Conservation (phyloP, 1,140 invertebrate genomes). For the Neelides sp. region DNA sequence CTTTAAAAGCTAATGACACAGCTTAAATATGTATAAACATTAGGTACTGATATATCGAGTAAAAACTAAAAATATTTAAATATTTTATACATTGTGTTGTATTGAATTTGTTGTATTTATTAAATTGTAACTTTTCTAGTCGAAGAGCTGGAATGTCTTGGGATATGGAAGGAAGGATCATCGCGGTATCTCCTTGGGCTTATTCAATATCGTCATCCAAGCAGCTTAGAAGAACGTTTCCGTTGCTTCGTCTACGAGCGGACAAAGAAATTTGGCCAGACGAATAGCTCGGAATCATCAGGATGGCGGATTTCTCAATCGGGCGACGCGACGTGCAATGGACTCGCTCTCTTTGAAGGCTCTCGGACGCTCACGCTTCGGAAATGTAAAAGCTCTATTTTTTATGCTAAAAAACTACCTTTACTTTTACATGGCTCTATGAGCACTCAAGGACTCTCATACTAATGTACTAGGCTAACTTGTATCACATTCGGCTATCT, state of each 20-base stretch:
- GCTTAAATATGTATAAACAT: no score
- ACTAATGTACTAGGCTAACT: no score
- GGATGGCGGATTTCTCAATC: constrained; percentile 61
- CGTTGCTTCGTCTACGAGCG: constrained; percentile 38
- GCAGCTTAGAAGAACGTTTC: constrained; percentile 37
- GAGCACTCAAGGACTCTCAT: no score
- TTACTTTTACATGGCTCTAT: no score
- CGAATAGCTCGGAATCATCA: neutral
- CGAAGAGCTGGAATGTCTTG: constrained; percentile 39
- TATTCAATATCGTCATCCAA: constrained; percentile 35
- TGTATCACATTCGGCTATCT: no score
- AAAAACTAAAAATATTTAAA: no score
- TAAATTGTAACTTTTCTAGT: constrained; percentile 33
- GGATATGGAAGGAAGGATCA: constrained; percentile 41
- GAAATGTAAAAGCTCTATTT: constrained; percentile 42
- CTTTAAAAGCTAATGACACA: no score
- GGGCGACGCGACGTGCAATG: constrained; percentile 67
- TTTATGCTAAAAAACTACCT: constrained; percentile 3
- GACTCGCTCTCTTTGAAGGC: constrained; percentile 52
- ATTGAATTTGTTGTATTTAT: no score
- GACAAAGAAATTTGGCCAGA: constrained; percentile 16
- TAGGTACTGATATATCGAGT: no score
- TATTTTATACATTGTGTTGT: no score
- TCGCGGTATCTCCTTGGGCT: constrained; percentile 39
- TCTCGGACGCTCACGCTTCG: constrained; percentile 50